Evolutionary conservation across 2,888 invertebrate species (phyloP), one percentile per base, ranked within the genome.

Genomic region (Eupithecia dodoneata): DNA sequence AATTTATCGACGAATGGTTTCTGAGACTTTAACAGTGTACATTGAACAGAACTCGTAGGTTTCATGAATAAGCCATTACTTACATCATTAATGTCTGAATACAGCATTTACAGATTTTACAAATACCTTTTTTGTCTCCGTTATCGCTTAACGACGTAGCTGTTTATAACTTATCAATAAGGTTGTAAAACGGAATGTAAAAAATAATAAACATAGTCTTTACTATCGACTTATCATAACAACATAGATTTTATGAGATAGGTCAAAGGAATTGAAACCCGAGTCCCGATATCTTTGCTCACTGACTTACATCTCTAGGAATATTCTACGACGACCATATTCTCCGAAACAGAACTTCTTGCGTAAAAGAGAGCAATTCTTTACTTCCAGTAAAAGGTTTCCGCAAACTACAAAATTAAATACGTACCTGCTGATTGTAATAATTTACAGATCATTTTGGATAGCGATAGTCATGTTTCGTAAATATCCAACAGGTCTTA

Each of bases 21-120:
- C 63, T 12, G 63, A 30, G 6, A 66, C 6, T 42, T 42, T 66
- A 15, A 42, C 13, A 41, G 42, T 42, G 42, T 42, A 66, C 13
- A 6, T 71, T 4, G 47, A 66, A 45, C 74, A 65, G 12, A 18
- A 42, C 67, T 59, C 30, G 59, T 69, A 63, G 72, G 15, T 49
- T 75, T 63, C 30, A 52, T 63, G 3, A 52, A 74, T 10, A 18
- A 72, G 65, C 74, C 72, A 77, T 72, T 71, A 45, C 65, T 72
- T 72, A 63, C 69, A 77, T 52, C 65, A 74, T 72, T 74, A 55
- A 70, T 65, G 67, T 65, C 30, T 72, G 72, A 75, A 55, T 70
- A 63, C 70, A 66, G 72, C 18, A 63, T 30, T 72, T 18, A 63
- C 49, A 52, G 45, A 44, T 69, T 59, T 12, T 30, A 63, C 30